Evolutionary conservation across 2,113 vertebrate species (phyloP).

Genomic region (Chaetops frenatus): DNA sequence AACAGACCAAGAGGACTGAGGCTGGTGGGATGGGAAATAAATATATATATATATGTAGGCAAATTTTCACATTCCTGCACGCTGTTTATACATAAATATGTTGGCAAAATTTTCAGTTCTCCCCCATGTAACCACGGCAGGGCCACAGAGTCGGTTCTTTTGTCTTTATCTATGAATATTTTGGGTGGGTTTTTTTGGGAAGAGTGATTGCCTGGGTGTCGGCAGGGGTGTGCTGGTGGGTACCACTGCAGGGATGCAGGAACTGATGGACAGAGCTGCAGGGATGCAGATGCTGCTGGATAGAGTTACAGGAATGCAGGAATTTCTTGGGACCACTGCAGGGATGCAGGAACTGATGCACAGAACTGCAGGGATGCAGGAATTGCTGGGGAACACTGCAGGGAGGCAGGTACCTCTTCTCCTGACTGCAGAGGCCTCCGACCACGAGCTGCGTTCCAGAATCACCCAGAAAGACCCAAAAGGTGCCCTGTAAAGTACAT

Average conservation of each 20-base stretch:
- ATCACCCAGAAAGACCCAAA: background rate
- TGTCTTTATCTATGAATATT: background rate
- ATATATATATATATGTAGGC: background rate
- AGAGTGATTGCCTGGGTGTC: background rate
- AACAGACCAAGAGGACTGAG: background rate
- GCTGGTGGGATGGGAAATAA: background rate
- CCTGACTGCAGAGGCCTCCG: background rate
- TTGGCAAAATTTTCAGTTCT: background rate
- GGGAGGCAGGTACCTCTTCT: background rate
- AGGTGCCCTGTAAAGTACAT: background rate
- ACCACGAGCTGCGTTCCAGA: fast-evolving
- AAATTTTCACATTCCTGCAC: background rate
- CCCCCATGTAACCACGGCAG: background rate
- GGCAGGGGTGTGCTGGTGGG: background rate
- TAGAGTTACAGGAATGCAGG: background rate
- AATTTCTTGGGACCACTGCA: background rate
- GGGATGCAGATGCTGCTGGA: background rate
- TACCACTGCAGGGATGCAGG: background rate
- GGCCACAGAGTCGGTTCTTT: background rate
- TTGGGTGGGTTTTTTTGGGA: background rate
- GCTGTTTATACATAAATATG: background rate
- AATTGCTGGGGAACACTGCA: background rate
- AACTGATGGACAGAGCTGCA: background rate
- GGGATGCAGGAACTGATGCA: background rate
- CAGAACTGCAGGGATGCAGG: background rate